Base-by-base conservation (phyloP, 64 coral and sea anemone species). In the Montipora efflorescens region DNA sequence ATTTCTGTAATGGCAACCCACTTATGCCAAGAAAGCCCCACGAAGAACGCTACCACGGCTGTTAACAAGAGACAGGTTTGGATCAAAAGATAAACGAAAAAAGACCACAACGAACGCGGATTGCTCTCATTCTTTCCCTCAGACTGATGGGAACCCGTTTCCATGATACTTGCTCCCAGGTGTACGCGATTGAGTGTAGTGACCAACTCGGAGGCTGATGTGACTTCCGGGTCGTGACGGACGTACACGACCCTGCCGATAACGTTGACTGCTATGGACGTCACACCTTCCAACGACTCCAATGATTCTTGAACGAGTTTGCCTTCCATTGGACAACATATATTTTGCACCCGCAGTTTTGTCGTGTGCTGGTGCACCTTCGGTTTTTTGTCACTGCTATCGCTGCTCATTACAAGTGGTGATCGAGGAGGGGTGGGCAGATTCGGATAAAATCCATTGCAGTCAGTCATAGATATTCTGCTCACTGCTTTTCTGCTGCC, bases 271-370 rank as follows among this genome's bases (percentile, higher is more conserved):
- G 93, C 87, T 10, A 98, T 94, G 28, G 79, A 90, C 45, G 50
- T 59, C 59, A 98, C 94, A 47, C 96, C 94, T 46, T 98, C 47
- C 59, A 98, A 70, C 43, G 95, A 84, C 8, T 86, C 83, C 45
- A 99, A 61, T 55, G 84, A 88, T 47, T 99, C 98, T 53, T 92
- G 79, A 20, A 99, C 98, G 14, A 99, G 79, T 23, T 90, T 72
- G 22, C 84, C 76, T 87, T 99, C 98, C 95, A 96, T 96, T 48
- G 88, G 57, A 48, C 98, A 99, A 19, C 98, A 99, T 21, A 99
- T 96, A n/a, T 99, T 99, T 47, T 99, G 98, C 1, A 99, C 95
- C 75, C 98, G 90, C 77, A 99, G 82, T 77, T 99, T 99, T 6
- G 98, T 99, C 12, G 98, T 99, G 19, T 77, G 48, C 76, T 91